Percentiles rank a stretch among this genome's conserved stretches.
phyloP scores from a whole-genome alignment of 2,113 vertebrate species.

The Pachycephala philippinensis region DNA sequence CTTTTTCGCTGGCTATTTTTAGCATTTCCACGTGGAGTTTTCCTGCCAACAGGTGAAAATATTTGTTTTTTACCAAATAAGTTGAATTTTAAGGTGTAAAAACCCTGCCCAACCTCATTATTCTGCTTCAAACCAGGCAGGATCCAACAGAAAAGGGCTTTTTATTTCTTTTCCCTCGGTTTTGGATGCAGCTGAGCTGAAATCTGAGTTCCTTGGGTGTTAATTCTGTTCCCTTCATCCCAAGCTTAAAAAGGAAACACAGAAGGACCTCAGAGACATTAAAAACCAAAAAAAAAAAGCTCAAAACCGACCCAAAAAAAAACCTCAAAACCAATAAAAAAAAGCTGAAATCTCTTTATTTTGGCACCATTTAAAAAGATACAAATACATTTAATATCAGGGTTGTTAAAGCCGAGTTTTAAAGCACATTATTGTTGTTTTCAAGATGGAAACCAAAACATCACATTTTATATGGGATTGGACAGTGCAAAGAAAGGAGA shows the following conservation, averaged over 20 bases:
- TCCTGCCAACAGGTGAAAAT: not conserved
- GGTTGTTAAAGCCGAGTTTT: not conserved
- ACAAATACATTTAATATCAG: not conserved
- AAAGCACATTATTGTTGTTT: not conserved
- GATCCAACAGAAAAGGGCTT: not conserved
- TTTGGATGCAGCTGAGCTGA: not conserved
- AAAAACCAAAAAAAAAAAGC: not conserved
- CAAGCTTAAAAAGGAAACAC: not conserved
- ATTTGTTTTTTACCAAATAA: not conserved
- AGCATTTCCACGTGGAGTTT: not conserved
- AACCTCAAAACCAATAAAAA: not conserved
- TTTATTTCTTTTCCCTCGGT: not conserved
- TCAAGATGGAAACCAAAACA: not conserved
- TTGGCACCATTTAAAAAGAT: not conserved
- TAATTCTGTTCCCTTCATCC: not conserved
- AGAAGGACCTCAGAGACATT: not conserved
- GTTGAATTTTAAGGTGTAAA: not conserved
- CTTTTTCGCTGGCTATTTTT: not conserved
- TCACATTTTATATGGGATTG: not conserved
- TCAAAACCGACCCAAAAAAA: too few relatives aligned
- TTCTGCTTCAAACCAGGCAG: not conserved
- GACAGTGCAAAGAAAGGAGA: not conserved
- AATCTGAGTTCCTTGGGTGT: not conserved
- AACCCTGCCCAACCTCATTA: not conserved
- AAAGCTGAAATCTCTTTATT: not conserved